Conservation (phyloP, 2,888 invertebrate species). For the Leucoma salicis region DNA sequence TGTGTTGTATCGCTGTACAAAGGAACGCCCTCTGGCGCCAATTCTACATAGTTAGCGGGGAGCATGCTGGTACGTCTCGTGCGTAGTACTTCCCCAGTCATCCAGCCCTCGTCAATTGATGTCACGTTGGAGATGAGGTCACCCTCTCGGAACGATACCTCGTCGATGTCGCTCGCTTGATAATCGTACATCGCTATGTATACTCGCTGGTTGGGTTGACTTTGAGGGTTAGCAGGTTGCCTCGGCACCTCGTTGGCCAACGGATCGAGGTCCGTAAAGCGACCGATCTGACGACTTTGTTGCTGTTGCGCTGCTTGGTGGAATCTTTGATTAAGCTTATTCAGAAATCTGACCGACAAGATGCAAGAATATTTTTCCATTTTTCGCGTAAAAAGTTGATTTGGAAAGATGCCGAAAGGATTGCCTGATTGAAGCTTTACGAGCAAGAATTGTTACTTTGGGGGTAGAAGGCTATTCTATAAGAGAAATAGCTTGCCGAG, state of each 20-base stretch:
- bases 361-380: too few relatives aligned
- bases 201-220: conserved; percentile 75
- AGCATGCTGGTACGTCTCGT: conserved; percentile 98
- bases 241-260: conserved; percentile 80
- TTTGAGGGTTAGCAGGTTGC: conserved; percentile 41
- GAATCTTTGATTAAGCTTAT: too few relatives aligned
- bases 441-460: too few relatives aligned
- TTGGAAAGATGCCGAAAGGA: too few relatives aligned
- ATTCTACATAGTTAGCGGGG: conserved; percentile 98
- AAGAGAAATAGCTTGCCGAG: too few relatives aligned
- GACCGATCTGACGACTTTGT: conserved; percentile 87
- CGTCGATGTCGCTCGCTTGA: conserved; percentile 97
- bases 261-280: conserved; percentile 97
- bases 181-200: conserved; percentile 99
- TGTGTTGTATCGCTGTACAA: conserved; percentile 3
- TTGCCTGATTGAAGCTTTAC: too few relatives aligned
- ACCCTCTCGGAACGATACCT: conserved; percentile 96
- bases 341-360: too few relatives aligned
- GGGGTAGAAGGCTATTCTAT: too few relatives aligned
- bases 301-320: conserved; percentile 51
- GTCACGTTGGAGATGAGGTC: conserved; percentile 97
- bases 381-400: too few relatives aligned
- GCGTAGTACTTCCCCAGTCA: conserved; percentile 97
- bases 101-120: conserved; percentile 98
- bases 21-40: conserved; percentile 71